These are phyloP conservation scores for Larimichthys polyactis DNA, from an alignment of 2,113 vertebrate species.

Conservation along the genomic window DNA sequence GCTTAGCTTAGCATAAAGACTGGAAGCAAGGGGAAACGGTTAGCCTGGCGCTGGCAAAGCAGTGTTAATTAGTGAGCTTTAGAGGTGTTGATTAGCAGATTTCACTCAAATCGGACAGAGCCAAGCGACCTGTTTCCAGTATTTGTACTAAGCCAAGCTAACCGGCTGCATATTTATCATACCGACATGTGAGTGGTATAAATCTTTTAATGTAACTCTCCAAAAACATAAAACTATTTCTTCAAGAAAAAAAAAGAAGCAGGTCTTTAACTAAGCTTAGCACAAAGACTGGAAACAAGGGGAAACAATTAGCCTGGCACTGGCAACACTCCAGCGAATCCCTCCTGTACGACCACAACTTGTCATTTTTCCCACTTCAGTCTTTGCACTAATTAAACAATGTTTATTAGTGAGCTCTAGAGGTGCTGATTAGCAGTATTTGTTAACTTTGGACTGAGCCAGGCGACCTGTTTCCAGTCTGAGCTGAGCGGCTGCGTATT, in stretches of 20 bases:
- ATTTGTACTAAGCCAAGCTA: constrained; percentile 1
- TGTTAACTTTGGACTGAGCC: no score
- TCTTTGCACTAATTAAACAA: no score
- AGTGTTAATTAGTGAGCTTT: neutral
- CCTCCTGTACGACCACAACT: no score
- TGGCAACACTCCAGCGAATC: no score
- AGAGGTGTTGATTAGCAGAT: neutral
- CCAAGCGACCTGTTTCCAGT: neutral
- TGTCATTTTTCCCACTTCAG: no score
- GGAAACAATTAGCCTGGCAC: no score
- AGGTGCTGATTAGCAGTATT: neutral
- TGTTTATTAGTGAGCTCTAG: neutral
- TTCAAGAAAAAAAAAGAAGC: neutral
- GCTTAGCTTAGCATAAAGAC: constrained; percentile 9
- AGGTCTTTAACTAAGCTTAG: neutral
- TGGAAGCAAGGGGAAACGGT: no score
- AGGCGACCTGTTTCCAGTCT: neutral
- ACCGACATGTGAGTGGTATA: neutral
- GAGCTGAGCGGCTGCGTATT: neutral
- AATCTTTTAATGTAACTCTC: neutral
- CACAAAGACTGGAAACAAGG: no score
- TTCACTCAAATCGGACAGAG: no score
- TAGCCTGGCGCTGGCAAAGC: no score
- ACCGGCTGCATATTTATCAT: neutral
- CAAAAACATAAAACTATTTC: neutral